Evolutionary conservation across 1,140 invertebrate genomes (phyloP).

Genomic region (Trachelipus rathkii): DNA sequence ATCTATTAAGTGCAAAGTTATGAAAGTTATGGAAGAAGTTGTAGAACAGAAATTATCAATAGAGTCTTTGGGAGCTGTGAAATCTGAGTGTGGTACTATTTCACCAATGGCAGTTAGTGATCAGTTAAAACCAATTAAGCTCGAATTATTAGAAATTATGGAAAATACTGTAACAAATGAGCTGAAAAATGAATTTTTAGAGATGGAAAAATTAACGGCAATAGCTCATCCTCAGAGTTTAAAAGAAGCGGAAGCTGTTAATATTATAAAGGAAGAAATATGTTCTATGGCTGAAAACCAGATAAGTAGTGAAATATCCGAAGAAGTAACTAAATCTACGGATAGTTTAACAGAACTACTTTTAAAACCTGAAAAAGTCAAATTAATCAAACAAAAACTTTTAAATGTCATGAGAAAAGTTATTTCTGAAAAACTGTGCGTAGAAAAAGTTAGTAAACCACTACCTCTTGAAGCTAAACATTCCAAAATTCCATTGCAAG

Average conservation of each 20-base stretch:
- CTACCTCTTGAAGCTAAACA: neutral
- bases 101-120: neutral
- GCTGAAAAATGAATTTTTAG: neutral
- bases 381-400: neutral
- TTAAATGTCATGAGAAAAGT: neutral
- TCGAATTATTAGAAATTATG: neutral
- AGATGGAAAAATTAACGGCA: neutral
- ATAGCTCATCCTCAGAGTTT: too few relatives aligned
- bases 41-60: neutral
- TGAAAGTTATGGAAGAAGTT: neutral
- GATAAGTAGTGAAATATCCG: too few relatives aligned
- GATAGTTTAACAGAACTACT: neutral
- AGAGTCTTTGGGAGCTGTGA: neutral
- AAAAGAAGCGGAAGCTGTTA: too few relatives aligned
- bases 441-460: neutral
- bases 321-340: too few relatives aligned
- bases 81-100: neutral
- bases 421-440: neutral
- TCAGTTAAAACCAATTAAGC: neutral
- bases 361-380: neutral
- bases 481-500: neutral
- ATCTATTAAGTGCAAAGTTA: neutral
- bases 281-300: too few relatives aligned
- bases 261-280: too few relatives aligned
- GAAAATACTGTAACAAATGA: neutral